Evolutionary conservation across 2,888 invertebrate genomes (phyloP).

Genomic region (Dicranocentrus wangi): DNA sequence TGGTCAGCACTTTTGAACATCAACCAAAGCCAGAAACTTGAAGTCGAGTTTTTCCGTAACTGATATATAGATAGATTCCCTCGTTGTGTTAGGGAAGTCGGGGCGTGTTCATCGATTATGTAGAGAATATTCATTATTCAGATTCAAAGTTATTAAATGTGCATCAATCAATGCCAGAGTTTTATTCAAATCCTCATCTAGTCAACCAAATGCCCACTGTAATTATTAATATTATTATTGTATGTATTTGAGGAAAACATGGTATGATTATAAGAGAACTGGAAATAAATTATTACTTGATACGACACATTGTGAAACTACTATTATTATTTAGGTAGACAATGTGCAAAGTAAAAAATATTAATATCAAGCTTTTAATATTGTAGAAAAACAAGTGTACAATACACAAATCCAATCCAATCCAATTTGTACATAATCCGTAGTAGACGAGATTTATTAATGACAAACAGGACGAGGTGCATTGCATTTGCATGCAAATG

Average conservation of each 20-base stretch:
- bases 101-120: slow-evolving; percentile 5
- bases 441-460: too few relatives aligned
- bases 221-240: not conserved
- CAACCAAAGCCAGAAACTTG: too few relatives aligned
- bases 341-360: not conserved
- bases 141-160: not conserved
- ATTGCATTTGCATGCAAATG: not conserved
- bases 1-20: too few relatives aligned
- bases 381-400: too few relatives aligned
- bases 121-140: not conserved
- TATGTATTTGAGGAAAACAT: slow-evolving; percentile 11
- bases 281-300: not conserved
- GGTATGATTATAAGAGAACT: not conserved
- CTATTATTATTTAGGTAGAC: not conserved
- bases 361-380: not conserved
- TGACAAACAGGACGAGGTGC: too few relatives aligned
- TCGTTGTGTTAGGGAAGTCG: not conserved
- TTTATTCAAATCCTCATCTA: slow-evolving; percentile 34
- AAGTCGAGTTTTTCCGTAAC: too few relatives aligned
- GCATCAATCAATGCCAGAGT: slow-evolving; percentile 41
- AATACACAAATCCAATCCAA: not conserved
- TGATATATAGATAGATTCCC: too few relatives aligned
- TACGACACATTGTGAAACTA: not conserved
- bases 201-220: slow-evolving; percentile 35
- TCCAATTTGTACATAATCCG: too few relatives aligned